Evolutionary conservation across 2,113 vertebrate genomes (phyloP), one percentile per base, ranked within the genome.

Genomic region (Monarcha castaneiventris): DNA sequence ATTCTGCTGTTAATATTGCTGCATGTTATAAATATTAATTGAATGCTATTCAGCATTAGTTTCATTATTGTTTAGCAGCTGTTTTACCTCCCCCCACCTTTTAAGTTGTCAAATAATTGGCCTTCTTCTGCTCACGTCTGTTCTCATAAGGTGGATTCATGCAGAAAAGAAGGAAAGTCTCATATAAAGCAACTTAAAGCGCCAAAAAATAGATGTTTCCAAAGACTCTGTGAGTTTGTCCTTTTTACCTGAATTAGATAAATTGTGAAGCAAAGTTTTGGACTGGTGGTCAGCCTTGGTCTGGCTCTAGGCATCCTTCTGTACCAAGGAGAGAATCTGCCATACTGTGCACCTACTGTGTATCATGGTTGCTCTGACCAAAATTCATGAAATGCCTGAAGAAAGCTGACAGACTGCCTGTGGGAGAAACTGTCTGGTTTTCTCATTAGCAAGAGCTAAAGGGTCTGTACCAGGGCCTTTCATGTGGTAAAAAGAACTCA

Each of bases 21-120:
- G 77, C 94, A 96, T 9, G 27, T 94, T 91, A 78, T 96, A 96
- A 97, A 95, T 95, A 95, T 96, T 97, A 97, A 97, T 96, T 96
- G 89, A 90, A 90, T 86, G 89, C 88, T 93, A 96, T 97, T 97
- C 95, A 93, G 77, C 93, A 91, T 91, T 92, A 95, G 71, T 95
- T 96, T 90, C 85, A 94, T 92, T 95, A 90, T 97, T 97, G 94
- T 97, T 97, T 84, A 96, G 79, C 13, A 16, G 95, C 75, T 72
- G 88, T 85, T 85, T 85, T 90, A 94, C 82, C 91, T 95, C 61
- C 54, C 71, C 56, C 85, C 86, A 72, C 75, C 79, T 84, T 93
- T 91, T 66, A 94, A 93, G 84, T 76, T 95, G 89, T 91, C 92
- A 96, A 75, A 92, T 95, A 97, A 97, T 96, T 97, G 94, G 25